A percentile compares a stretch with the other conserved stretches of the same genome.
Evolutionary conservation across 2,113 vertebrate species (phyloP).

Genomic region (zebrafish (Danio rerio)): GRCz12tu NC_133184.1:49123001-49123500

Average conservation of each 20-base stretch:
- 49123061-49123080: not conserved
- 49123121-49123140: not conserved
- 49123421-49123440: slow-evolving; percentile 69
- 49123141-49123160: slow-evolving; percentile 3
- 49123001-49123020: not conserved
- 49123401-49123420: slow-evolving; percentile 70
- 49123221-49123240: slow-evolving; percentile 44
- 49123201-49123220: slow-evolving; percentile 47
- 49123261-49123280: slow-evolving; percentile 63
- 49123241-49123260: slow-evolving; percentile 56
- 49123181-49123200: slow-evolving; percentile 1
- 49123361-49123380: slow-evolving; percentile 74
- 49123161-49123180: slow-evolving; percentile 9
- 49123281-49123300: slow-evolving; percentile 70
- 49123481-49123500: slow-evolving; percentile 64
- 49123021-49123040: not conserved
- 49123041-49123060: not conserved
- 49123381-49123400: slow-evolving; percentile 73
- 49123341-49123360: slow-evolving; percentile 45
- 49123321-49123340: slow-evolving; percentile 62
- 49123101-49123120: not conserved
- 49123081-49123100: not conserved
- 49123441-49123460: slow-evolving; percentile 51
- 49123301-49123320: slow-evolving; percentile 69
- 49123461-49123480: slow-evolving; percentile 55